Evolutionary conservation across 2,797 vertebrate species (phyloP), one percentile per base, ranked within the genome.

Genomic region (Gobio occitaniae): DNA sequence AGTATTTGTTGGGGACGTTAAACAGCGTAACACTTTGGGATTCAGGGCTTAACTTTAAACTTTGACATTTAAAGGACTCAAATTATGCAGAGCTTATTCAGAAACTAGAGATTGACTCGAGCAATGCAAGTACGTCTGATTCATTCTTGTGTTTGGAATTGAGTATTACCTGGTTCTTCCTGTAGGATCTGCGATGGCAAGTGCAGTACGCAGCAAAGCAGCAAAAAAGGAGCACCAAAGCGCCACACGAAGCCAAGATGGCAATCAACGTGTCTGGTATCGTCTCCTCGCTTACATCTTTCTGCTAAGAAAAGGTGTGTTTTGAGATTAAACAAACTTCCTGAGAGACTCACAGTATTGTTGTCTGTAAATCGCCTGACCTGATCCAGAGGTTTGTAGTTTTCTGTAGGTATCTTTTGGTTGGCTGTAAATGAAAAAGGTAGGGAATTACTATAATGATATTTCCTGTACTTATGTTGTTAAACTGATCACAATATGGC

Each of bases 221-320:
- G 93, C 82, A 88, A 92, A 96, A 93, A 91, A 96, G 93, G 86
- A 93, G 87, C 2, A 94, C 91, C 84, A 96, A 88, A 5, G 93
- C 93, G 0, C 93, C 93, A 5, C 93, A 92, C 1, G 95, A 95
- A 4, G 93, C 93, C 91, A 95, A 85, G 86, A 95, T 94, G 82
- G 91, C 92, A 0, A 95, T 93, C 84, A 95, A 87, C 0, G 93
- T 95, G 61, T 54, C 75, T 78, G 92, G 80, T 88, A 93, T 41
- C 1, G 15, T 52, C 25, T 15, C 36, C 48, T 19, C 8, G 15
- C 6, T 38, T 7, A 4, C n/a, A 2, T 47, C 36, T 69, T 90
- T 90, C 91, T 93, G 77, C 15, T 6, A 11, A n/a, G 50, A 68
- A 47, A 6, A 74, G 13, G 12, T 56, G 44, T 1, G 11, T 84